phyloP scores from a whole-genome alignment of 1,140 invertebrate species.

The Rhopalosiphum padi region DNA sequence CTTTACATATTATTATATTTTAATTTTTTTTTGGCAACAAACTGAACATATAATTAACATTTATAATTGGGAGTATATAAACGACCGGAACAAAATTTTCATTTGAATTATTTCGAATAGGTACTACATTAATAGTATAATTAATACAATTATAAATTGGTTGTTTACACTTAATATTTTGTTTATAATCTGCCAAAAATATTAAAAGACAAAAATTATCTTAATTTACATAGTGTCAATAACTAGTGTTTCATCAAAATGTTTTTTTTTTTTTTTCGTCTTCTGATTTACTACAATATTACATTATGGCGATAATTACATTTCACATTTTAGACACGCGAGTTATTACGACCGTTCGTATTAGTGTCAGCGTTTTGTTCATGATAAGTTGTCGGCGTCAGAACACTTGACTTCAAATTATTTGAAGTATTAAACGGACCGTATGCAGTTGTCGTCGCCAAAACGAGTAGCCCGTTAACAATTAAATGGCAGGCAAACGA shows the following conservation, averaged over 20 bases:
- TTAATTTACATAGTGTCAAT: background rate
- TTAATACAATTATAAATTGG: background rate
- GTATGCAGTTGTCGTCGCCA: background rate
- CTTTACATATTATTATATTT: background rate
- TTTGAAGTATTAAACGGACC: background rate
- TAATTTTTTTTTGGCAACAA: background rate
- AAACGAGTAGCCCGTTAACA: background rate
- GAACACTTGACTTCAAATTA: background rate
- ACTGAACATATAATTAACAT: background rate
- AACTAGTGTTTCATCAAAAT: background rate
- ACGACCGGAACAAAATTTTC: background rate
- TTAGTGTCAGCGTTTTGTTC: background rate
- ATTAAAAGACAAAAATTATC: background rate
- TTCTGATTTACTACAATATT: background rate
- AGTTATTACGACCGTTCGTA: background rate
- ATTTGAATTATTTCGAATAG: background rate
- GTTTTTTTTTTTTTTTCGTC: background rate
- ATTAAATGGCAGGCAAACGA: background rate
- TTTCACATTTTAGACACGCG: background rate
- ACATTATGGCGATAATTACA: background rate
- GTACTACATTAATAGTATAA: background rate
- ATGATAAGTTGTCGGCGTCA: background rate
- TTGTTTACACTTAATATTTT: background rate
- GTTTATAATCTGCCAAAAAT: background rate
- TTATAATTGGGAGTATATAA: background rate